phyloP scores from a whole-genome alignment of 2,113 vertebrate genomes.

The Agapornis roseicollis region DNA sequence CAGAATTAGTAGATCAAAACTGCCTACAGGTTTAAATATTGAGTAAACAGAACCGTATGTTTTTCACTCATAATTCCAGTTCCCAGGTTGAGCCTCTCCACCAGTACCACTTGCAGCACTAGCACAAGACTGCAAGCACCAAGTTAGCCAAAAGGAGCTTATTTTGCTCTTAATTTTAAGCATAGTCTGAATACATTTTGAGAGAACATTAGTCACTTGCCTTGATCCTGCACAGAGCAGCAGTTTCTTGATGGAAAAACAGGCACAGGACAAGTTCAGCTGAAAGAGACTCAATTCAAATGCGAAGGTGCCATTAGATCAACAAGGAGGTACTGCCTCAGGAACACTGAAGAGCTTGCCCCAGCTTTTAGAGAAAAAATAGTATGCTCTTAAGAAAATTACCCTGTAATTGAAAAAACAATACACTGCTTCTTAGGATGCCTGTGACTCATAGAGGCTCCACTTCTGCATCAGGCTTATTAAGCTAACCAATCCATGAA shows the following conservation, averaged over 20 bases:
- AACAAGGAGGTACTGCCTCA: background rate
- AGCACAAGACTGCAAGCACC: background rate
- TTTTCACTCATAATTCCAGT: background rate
- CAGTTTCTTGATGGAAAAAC: background rate
- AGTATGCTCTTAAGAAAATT: background rate
- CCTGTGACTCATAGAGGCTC: background rate
- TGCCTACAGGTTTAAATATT: background rate
- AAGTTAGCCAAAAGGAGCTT: slow-evolving; percentile 17
- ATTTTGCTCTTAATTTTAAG: slow-evolving; percentile 47
- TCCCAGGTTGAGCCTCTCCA: background rate
- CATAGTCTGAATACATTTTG: slow-evolving; percentile 39
- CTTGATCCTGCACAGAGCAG: slow-evolving; percentile 22
- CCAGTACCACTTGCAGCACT: background rate
- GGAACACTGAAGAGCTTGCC: background rate
- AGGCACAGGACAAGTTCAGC: background rate
- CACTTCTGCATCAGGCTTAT: background rate
- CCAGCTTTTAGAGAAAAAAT: background rate
- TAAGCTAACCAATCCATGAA: background rate
- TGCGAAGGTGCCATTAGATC: background rate
- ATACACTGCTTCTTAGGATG: background rate
- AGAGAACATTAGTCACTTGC: slow-evolving; percentile 10
- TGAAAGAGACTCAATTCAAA: background rate
- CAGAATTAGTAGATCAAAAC: background rate
- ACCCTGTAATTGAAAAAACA: background rate
- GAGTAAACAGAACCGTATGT: background rate